These are phyloP conservation scores for Platysteira castanea DNA, from an alignment of 2,113 vertebrate genomes.

Conservation along the genomic window DNA sequence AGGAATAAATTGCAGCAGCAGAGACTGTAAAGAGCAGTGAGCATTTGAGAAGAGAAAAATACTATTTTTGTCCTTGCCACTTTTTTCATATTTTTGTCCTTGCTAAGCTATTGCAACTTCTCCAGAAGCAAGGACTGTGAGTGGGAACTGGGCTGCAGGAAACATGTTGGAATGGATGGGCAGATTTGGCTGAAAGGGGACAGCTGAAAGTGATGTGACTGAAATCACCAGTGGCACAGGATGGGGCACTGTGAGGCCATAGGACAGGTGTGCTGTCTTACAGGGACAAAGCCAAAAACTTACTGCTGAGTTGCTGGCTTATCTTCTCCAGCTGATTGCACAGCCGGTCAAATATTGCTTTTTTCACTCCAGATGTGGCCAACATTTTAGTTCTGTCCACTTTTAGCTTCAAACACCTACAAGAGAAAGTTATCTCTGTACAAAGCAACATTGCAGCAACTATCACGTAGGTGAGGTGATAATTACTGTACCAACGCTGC, in stretches of 20 bases:
- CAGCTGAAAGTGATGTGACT: not conserved
- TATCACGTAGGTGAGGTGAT: not conserved
- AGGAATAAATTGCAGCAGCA: not conserved
- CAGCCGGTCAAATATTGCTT: constrained; percentile 80
- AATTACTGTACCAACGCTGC: not conserved
- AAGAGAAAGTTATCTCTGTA: constrained; percentile 7
- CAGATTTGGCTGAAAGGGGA: not conserved
- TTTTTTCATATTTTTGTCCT: not conserved
- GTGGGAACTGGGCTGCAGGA: not conserved
- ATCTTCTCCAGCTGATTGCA: constrained; percentile 78
- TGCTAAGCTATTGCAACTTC: not conserved
- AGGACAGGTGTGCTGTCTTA: not conserved
- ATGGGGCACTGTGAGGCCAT: not conserved
- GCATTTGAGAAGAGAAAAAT: not conserved
- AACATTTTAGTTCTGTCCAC: constrained; percentile 82
- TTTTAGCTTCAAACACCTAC: constrained; percentile 83
- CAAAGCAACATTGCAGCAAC: not conserved
- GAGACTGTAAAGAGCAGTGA: not conserved
- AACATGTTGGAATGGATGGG: not conserved
- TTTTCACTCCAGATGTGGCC: constrained; percentile 78
- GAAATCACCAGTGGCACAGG: not conserved
- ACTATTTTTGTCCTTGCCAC: not conserved
- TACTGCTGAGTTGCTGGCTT: constrained; percentile 74
- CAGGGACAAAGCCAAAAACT: constrained; percentile 45
- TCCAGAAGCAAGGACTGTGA: not conserved